A percentile compares a stretch with the other conserved stretches of the same genome.
Conservation (phyloP, 2,113 vertebrate genomes). For the Collichthys lucidus region DNA sequence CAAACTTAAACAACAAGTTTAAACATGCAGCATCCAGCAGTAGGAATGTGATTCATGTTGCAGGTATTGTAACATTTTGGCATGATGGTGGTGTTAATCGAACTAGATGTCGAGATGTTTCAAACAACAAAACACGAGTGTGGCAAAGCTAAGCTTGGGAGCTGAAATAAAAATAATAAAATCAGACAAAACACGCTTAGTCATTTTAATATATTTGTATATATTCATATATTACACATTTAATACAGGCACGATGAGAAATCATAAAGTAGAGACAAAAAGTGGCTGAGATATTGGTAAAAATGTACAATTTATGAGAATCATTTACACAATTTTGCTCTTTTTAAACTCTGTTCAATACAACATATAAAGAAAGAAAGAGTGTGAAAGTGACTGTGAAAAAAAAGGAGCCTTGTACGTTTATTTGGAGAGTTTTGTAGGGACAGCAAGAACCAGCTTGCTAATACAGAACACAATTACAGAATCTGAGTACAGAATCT, state of each 20-base stretch:
- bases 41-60: too few species aligned
- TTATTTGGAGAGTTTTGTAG: constrained; percentile 67
- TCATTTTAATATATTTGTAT: constrained; percentile 87
- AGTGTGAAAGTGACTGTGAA: constrained; percentile 54
- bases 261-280: constrained; percentile 84
- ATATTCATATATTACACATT: constrained; percentile 94
- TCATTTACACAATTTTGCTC: constrained; percentile 89
- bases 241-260: constrained; percentile 90
- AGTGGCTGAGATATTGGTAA: constrained; percentile 87
- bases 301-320: constrained; percentile 93
- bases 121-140: too few species aligned
- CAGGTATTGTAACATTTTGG: not conserved
- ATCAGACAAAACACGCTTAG: constrained; percentile 55
- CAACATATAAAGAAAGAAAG: constrained; percentile 86
- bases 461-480: constrained; percentile 74
- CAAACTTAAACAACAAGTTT: not conserved
- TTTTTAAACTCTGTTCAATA: constrained; percentile 81
- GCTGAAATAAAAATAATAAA: constrained; percentile 23
- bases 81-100: not conserved
- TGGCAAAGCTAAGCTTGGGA: not conserved
- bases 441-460: constrained; percentile 98
- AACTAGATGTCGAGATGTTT: not conserved
- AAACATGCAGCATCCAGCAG: not conserved
- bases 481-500: constrained; percentile 31
- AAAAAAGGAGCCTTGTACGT: constrained; percentile 63